Percentiles rank a stretch among this genome's conserved stretches.
phyloP scores from a whole-genome alignment of 2,888 invertebrate species.

The Cantharis rustica region DNA sequence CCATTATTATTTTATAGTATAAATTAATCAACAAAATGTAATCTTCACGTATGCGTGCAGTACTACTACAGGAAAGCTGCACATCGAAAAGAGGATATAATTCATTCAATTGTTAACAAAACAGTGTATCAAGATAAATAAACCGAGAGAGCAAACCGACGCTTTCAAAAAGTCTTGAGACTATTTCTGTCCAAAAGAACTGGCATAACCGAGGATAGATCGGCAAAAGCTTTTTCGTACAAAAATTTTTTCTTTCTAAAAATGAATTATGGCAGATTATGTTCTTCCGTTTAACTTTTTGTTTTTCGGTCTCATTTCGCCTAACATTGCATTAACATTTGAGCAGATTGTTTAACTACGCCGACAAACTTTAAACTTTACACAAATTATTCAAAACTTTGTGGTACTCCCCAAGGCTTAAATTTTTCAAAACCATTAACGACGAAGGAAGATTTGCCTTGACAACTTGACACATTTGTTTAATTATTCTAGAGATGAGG shows the following conservation, averaged over 20 bases:
- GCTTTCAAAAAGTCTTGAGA: background rate
- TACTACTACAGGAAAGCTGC: background rate
- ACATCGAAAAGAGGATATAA: background rate
- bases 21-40: background rate
- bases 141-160: background rate
- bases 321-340: background rate
- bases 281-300: background rate
- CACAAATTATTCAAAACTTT: background rate
- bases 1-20: background rate
- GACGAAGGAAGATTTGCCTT: background rate
- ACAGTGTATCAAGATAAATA: background rate
- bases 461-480: background rate
- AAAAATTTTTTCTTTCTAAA: background rate
- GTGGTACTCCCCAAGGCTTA: background rate
- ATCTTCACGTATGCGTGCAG: background rate
- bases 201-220: background rate
- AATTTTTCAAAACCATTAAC: background rate
- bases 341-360: background rate
- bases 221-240: background rate
- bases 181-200: background rate
- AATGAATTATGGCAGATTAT: background rate
- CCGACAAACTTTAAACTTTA: background rate
- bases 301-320: no score
- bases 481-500: background rate
- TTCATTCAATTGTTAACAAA: background rate